A percentile compares a stretch with the other conserved stretches of the same genome.
Conservation (phyloP, 2,797 vertebrate genomes). For the Cirrhinus molitorella region DNA sequence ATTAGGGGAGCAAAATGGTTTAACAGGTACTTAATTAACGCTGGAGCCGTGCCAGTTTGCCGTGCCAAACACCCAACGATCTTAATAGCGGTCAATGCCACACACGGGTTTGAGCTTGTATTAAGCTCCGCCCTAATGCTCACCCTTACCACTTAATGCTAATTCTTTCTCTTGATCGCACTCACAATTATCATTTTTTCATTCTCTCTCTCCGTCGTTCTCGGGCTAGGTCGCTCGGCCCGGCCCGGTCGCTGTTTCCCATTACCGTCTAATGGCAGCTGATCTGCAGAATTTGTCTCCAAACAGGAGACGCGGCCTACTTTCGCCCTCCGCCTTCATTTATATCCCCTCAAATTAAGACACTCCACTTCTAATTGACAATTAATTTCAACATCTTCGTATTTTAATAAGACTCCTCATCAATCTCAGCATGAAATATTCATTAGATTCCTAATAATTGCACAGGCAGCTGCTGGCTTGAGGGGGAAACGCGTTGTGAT, state of each 20-base stretch:
- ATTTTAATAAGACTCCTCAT: constrained; percentile 87
- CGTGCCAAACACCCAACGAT: constrained; percentile 78
- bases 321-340: constrained; percentile 74
- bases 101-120: constrained; percentile 70
- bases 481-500: constrained; percentile 55
- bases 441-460: constrained; percentile 85
- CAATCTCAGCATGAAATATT: constrained; percentile 88
- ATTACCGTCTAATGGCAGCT: constrained; percentile 81
- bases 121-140: constrained; percentile 46
- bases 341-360: constrained; percentile 86
- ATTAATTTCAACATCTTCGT: constrained; percentile 90
- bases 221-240: constrained; percentile 71
- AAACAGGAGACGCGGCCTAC: constrained; percentile 60
- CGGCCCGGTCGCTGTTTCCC: constrained; percentile 80
- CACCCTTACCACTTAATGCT: constrained; percentile 44
- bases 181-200: constrained; percentile 69
- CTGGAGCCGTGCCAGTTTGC: constrained; percentile 77
- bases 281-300: constrained; percentile 64
- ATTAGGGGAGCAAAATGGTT: constrained; percentile 77
- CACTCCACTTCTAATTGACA: constrained; percentile 87
- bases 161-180: constrained; percentile 73
- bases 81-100: constrained; percentile 84
- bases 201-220: constrained; percentile 13
- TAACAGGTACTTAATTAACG: constrained; percentile 84
- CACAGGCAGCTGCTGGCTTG: constrained; percentile 61